A percentile compares a stretch with the other conserved stretches of the same genome.
Evolutionary conservation across 2,113 vertebrate genomes (phyloP).

Genomic region (Dromaius novaehollandiae): DNA sequence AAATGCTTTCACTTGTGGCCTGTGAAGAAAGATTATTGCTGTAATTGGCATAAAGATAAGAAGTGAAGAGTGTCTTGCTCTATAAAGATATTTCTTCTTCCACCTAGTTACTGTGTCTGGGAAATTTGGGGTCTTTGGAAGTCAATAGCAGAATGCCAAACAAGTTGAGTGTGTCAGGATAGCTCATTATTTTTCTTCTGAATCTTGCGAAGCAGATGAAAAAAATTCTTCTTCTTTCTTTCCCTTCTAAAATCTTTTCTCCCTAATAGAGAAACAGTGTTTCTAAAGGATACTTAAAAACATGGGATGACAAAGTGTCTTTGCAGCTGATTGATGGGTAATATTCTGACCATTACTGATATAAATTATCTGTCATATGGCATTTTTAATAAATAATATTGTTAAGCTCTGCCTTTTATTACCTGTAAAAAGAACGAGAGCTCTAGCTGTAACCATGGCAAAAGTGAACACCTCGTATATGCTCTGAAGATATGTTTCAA

Average conservation of each 20-base stretch:
- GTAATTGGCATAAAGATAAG: not conserved
- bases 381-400: not conserved
- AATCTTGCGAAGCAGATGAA: not conserved
- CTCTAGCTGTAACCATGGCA: not conserved
- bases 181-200: not conserved
- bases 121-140: not conserved
- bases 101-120: not conserved
- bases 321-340: not conserved
- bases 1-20: not conserved
- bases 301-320: not conserved
- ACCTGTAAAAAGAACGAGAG: not conserved
- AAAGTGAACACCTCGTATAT: not conserved
- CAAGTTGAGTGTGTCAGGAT: not conserved
- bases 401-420: not conserved
- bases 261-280: not conserved
- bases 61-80: not conserved
- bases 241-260: not conserved
- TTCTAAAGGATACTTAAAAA: not conserved
- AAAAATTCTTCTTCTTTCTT: rapidly evolving
- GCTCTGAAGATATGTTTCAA: not conserved
- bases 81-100: not conserved
- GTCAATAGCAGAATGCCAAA: not conserved
- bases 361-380: not conserved
- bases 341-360: not conserved
- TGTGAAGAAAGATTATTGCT: not conserved